These are phyloP conservation scores for Enchytraeus crypticus DNA, from an alignment of 2,888 invertebrate species.

Conservation along the genomic window DNA sequence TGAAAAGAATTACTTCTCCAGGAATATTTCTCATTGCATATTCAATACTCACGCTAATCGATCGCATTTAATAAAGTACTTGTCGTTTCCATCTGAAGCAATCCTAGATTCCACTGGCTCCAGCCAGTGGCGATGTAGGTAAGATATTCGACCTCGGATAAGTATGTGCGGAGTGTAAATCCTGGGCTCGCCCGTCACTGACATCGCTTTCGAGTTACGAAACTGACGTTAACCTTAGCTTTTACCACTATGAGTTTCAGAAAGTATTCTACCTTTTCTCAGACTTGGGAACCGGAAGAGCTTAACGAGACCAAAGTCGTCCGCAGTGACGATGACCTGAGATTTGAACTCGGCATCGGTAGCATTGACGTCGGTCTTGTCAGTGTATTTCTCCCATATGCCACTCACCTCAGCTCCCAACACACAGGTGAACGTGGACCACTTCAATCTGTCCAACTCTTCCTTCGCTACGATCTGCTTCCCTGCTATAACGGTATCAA, in stretches of 20 bases:
- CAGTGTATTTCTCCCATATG: constrained; percentile 49
- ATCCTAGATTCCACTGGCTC: no score
- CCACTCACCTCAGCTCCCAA: constrained; percentile 47
- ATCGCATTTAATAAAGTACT: no score
- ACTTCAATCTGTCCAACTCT: constrained; percentile 42
- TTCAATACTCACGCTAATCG: neutral
- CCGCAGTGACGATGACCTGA: constrained; percentile 44
- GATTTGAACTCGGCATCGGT: constrained; percentile 41
- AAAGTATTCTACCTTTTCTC: constrained; percentile 47
- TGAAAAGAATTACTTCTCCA: neutral
- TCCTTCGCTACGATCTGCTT: constrained; percentile 45
- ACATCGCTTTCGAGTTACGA: no score
- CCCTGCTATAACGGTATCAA: constrained; percentile 38
- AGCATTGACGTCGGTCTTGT: constrained; percentile 48
- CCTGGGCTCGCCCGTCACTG: no score
- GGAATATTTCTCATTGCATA: neutral
- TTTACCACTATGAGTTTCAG: no score
- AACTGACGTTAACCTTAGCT: no score
- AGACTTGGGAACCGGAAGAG: constrained; percentile 46
- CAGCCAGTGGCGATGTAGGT: no score
- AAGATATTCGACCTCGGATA: no score
- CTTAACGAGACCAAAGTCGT: constrained; percentile 49
- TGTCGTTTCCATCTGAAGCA: no score
- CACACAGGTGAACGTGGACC: constrained; percentile 47
- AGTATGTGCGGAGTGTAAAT: no score